Base-by-base conservation (phyloP, 1,140 invertebrate genomes). In the Atta cephalotes region DNA sequence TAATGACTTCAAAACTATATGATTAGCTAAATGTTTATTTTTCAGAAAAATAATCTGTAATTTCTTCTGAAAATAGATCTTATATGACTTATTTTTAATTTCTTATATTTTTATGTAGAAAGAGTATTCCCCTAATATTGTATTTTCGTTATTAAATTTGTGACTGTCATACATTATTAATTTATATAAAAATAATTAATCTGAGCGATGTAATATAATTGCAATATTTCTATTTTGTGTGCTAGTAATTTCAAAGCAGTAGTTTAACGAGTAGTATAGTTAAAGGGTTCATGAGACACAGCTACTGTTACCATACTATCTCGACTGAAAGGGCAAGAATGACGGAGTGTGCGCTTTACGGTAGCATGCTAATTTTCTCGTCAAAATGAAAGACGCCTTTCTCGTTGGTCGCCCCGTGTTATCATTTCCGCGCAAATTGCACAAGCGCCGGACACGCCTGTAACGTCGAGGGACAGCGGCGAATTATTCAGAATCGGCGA, bases 401-500 rank as follows among this genome's bases (percentile, higher is more conserved):
- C 80, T 84, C 80, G n/a, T 7, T 70, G 53, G 35, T 62, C 35
- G 21, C 51, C 35, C 66, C 66, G 82, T 85, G 82, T 85, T 85
- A 85, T 65, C 82, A 58, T 85, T 63, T 16, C 35, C 18, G 14
- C 31, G 62, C 82, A 85, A 77, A 85, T 77, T 82, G 68, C 56
- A 45, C 79, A 16, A 70, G 14, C n/a, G 49, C 31, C 49, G 65
- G 21, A 53, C 70, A 28, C 39, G 56, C 39, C 51, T 60, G 70
- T 51, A 76, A 84, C 39, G n/a, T 62, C 70, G 70, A 76, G 25
- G 60, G 80, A 89, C 88, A 66, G 49, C 39, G 62, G 53, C 14
- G 71, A 58, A 89, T 84, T 84, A 84, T 58, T 87, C 63, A 39
- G 62, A 79, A 86, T 87, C 39, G 77, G 58, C 60, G 89, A 81